Conservation (phyloP, 2,888 invertebrate species). For the Odontocerum albicorne region DNA sequence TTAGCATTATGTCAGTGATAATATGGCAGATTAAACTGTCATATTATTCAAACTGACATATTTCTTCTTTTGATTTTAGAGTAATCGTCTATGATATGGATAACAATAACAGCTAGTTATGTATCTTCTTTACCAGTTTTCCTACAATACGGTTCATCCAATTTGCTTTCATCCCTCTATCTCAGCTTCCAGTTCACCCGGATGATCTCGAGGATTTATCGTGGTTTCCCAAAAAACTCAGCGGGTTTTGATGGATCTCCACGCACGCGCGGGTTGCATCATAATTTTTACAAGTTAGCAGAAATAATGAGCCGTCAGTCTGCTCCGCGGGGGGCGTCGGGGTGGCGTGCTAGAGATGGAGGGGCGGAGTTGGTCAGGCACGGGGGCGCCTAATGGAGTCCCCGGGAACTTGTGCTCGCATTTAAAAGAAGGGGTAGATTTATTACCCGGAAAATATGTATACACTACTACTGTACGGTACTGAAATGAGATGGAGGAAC, state of each 20-base stretch:
- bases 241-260: constrained; percentile 11
- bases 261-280: constrained; percentile 27
- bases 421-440: constrained; percentile 10
- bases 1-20: no score
- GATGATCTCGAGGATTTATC: background rate
- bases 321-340: constrained; percentile 25
- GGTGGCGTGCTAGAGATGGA: background rate
- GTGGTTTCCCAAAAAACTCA: background rate
- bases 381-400: constrained; percentile 24
- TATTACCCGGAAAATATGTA: constrained; percentile 9
- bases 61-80: no score
- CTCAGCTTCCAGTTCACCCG: no score
- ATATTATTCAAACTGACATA: no score
- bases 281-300: constrained; percentile 35
- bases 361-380: constrained; percentile 1
- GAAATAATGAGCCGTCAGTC: constrained; percentile 37
- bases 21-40: no score
- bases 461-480: no score
- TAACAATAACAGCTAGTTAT: no score
- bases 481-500: no score
- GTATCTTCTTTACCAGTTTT: no score
- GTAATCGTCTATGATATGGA: no score
- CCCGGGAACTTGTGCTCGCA: constrained; percentile 1
- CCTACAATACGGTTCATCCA: no score
- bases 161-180: no score